Conservation (phyloP, 2,797 vertebrate genomes). For the Apodemus agrarius region DNA sequence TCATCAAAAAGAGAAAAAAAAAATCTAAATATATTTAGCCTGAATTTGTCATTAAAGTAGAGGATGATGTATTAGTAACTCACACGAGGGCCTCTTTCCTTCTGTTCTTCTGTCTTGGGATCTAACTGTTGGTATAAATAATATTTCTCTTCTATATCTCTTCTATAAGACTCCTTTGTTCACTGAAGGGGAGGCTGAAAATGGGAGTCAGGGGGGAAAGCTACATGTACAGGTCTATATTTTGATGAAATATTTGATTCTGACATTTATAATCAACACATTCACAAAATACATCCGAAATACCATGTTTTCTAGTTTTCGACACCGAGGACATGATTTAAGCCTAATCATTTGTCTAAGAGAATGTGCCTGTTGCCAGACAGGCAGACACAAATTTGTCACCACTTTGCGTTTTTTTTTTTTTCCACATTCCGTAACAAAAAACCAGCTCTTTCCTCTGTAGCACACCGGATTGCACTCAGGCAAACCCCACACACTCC, state of each 20-base stretch:
- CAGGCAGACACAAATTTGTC: background rate
- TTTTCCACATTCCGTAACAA: background rate
- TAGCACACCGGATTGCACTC: background rate
- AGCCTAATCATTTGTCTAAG: background rate
- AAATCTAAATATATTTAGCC: background rate
- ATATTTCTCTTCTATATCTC: background rate
- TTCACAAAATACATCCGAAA: background rate
- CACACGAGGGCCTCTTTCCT: slow-evolving; percentile 56
- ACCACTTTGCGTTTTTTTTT: slow-evolving; percentile 40
- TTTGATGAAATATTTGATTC: background rate
- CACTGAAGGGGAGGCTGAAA: background rate
- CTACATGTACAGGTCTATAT: background rate
- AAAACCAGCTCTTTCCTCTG: slow-evolving; percentile 10
- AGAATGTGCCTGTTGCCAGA: background rate
- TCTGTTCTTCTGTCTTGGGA: slow-evolving; percentile 35
- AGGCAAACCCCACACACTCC: background rate
- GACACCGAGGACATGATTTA: background rate
- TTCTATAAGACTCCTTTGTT: slow-evolving; percentile 34
- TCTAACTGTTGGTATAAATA: slow-evolving; percentile 57
- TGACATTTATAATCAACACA: slow-evolving; percentile 21
- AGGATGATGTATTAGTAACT: slow-evolving; percentile 55
- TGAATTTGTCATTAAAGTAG: slow-evolving; percentile 52
- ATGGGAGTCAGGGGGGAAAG: background rate
- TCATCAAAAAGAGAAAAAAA: background rate
- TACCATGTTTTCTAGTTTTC: background rate